Conservation (phyloP, 2,113 vertebrate species). For the Cyprinodon variegatus region DNA sequence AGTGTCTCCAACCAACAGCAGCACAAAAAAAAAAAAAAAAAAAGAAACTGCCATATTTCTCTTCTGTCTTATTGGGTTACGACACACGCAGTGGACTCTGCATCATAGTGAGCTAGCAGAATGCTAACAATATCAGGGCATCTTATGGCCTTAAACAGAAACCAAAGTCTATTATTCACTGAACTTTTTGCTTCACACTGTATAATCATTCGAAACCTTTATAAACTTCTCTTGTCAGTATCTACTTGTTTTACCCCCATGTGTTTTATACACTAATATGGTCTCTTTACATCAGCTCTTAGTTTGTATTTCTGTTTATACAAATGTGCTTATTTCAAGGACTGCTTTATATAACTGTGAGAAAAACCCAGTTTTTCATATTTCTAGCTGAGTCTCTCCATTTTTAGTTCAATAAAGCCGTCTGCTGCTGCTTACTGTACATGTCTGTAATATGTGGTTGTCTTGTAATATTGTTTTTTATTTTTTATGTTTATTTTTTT, state of each 20-base stretch:
- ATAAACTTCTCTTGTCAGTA: conserved; percentile 56
- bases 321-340: conserved; percentile 23
- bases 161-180: conserved; percentile 13
- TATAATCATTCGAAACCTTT: conserved; percentile 16
- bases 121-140: conserved; percentile 62
- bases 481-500: conserved; percentile 13
- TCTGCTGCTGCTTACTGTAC: conserved; percentile 19
- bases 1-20: conserved; percentile 38
- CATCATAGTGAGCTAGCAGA: conserved; percentile 56
- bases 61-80: conserved; percentile 70
- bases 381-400: conserved; percentile 8
- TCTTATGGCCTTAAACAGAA: conserved; percentile 46
- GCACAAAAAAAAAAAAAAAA: conserved; percentile 24
- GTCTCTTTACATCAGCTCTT: conserved; percentile 1
- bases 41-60: conserved; percentile 53
- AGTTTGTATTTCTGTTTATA: conserved; percentile 12
- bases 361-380: conserved; percentile 19
- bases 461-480: neutral
- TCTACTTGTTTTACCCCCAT: conserved; percentile 28
- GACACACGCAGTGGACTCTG: conserved; percentile 55
- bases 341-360: conserved; percentile 22
- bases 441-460: neutral
- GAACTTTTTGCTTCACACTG: conserved; percentile 54
- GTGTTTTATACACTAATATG: conserved; percentile 21
- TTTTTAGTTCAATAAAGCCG: conserved; percentile 57